These are phyloP conservation scores for Hippocampus zosterae DNA, from an alignment of 2,113 vertebrate species.

Conservation along the genomic window DNA sequence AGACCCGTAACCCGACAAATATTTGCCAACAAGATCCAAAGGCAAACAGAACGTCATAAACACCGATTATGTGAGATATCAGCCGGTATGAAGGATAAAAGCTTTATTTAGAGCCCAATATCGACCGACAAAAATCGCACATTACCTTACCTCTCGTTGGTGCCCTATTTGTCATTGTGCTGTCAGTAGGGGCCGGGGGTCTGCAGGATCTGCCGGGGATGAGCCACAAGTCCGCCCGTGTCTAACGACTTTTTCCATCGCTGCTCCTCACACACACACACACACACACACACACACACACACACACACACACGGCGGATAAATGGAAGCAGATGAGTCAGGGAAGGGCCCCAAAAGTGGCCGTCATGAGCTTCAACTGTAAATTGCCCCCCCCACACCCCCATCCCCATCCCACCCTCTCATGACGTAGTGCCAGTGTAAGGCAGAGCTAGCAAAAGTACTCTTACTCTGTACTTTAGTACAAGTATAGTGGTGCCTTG, in stretches of 20 bases:
- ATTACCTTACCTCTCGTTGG: too few species aligned
- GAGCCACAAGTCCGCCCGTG: not conserved
- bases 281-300: not conserved
- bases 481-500: too few species aligned
- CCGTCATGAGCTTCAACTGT: not conserved
- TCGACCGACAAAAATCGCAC: too few species aligned
- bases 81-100: too few species aligned
- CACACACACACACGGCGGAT: not conserved
- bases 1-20: too few species aligned
- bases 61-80: too few species aligned
- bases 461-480: not conserved
- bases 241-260: not conserved
- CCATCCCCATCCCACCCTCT: not conserved
- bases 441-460: not conserved
- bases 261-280: not conserved
- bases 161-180: too few species aligned
- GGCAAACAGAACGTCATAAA: too few species aligned
- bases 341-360: conserved; percentile 32
- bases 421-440: not conserved
- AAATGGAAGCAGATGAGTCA: conserved; percentile 46
- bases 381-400: not conserved
- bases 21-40: too few species aligned
- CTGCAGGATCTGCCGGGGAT: not conserved
- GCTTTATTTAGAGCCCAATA: too few species aligned
- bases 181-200: too few species aligned